Evolutionary conservation across 2,888 invertebrate species (phyloP), one percentile per base, ranked within the genome.

Genomic region (Hirtodrosophila alboralis): DNA sequence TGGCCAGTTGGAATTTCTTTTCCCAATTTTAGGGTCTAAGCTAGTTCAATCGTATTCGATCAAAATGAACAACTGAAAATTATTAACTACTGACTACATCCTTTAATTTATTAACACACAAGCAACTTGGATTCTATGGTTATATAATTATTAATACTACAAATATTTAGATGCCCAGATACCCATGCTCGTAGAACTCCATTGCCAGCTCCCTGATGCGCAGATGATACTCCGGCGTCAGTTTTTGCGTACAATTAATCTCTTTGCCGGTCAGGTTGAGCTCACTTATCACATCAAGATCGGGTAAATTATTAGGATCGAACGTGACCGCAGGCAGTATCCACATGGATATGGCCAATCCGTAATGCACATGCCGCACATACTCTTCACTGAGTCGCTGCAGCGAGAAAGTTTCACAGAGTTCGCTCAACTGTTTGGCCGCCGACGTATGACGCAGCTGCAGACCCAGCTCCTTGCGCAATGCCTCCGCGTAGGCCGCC

Each of bases 281-380:
- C 64, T 89, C 87, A 48, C 89, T 89, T 47, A 90, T 85, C 45
- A 69, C 76, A 75, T 89, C 89, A 18, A 90, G 74, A 75, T 90
- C 87, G 12, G 90, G 90, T 40, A 90, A 76, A 56, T 90, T 88
- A 33, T 88, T 65, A 0, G 88, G 83, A 79, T 90, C 89, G 43
- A 90, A 90, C 10, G 90, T 90, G 1, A 90, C 87, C 0, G 90
- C 90, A 2, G 90, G 90, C 31, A 90, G 48, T 28, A 90, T 78
- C 90, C 90, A 90, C 75, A 88, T 85, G 2, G 84, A 80, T 40
- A 88, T 84, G 3, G 89, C 90, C 36, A 90, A 54, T 0, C 90
- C 90, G 27, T 90, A 90, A 5, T 89, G 74, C 9, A 88, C 80
- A 30, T 89, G 80, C 8, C 75, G 75, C 36, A 86, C 81, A 58